Evolutionary conservation across 92 coral and sea anemone species (phyloP), one percentile per base, ranked within the genome.

Genomic region (Paramuricea clavata): DNA sequence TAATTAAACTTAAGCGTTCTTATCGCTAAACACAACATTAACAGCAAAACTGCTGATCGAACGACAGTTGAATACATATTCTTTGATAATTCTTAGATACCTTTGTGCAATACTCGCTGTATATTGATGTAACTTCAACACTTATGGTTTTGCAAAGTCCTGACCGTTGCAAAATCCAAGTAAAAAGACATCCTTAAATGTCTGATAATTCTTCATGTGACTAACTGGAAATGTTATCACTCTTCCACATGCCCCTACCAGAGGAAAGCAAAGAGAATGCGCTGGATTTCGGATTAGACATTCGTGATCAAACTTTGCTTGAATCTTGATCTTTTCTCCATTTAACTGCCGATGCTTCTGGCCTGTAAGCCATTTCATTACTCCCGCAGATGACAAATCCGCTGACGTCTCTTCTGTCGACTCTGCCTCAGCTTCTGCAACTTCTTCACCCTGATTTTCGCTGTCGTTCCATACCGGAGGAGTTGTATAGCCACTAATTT

Each of bases 281-380:
- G 3, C 25, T 19, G 62, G 62, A 5, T 54, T 19, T 17, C 62
- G 23, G 26, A 54, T 21, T 54, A 54, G 19, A 8, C 62, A 54
- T 16, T 54, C 27, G 19, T 54, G 62, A 21, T 54, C 62, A 8
- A 54, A 54, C 11, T 54, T 21, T 2, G 11, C 62, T 2, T 39
- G 10, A 39, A 39, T 39, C 26, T 12, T 70, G 25, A 70, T 33
- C 1, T 16, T 35, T 15, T 70, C 50, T 35, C 50, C 49, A 35
- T 33, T 70, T n/a, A 70, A 35, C 49, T 35, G 49, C 27, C 35
- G 9, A 62, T 82, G 87, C 33, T 30, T n/a, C 49, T 82, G 78
- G 4, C 87, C 87, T 23, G 86, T 82, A 15, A 82, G 68, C 79
- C 79, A 82, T 43, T 26, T 12, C 44, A 82, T 21, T 19, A 82